Percentiles rank a stretch among this genome's conserved stretches.
Conservation (phyloP, 2,113 vertebrate genomes). For the Callochromis pleurospilus region DNA sequence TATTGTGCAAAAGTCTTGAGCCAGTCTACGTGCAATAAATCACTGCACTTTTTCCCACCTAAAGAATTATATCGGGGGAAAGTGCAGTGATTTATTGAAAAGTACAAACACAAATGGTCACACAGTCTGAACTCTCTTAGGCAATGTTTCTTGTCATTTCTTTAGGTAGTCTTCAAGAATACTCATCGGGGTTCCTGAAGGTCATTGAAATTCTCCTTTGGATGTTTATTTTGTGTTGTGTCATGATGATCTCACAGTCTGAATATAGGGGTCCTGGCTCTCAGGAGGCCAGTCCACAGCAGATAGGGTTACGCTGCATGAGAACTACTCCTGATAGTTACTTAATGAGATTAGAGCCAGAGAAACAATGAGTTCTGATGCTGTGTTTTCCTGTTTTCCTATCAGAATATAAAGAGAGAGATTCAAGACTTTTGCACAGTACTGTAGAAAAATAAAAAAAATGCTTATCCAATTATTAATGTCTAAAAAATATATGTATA, state of each 20-base stretch:
- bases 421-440: not conserved
- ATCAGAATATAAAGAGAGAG: not conserved
- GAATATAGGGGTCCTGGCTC: not conserved
- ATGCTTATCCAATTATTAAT: not conserved
- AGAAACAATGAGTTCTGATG: not conserved
- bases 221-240: not conserved
- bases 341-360: fast-evolving
- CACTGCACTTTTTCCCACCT: not conserved
- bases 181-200: not conserved
- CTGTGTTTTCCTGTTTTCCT: not conserved
- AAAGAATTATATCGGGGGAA: not conserved
- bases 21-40: not conserved
- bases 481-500: not conserved
- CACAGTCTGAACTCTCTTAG: not conserved
- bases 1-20: not conserved
- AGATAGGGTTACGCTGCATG: not conserved
- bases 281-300: not conserved
- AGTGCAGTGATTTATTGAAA: not conserved
- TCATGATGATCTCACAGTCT: not conserved
- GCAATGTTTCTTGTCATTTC: not conserved
- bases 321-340: not conserved
- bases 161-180: not conserved
- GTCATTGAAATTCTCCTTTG: not conserved
- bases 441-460: not conserved
- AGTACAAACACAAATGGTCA: fast-evolving